phyloP scores from a whole-genome alignment of 2,797 vertebrate genomes.

The Manis pentadactyla region DNA sequence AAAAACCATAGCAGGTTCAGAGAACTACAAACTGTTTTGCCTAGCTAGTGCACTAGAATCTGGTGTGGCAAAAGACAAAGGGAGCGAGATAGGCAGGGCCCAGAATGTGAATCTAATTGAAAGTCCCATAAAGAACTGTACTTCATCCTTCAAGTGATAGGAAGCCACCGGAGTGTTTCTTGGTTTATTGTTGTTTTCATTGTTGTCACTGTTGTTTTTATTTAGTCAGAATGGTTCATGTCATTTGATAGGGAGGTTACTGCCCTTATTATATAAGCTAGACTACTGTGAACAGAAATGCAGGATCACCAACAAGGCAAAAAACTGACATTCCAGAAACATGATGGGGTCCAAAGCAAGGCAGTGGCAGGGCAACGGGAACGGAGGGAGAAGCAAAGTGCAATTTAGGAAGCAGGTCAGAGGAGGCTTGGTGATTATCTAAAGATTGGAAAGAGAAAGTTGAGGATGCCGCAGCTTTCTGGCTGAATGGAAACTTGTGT shows the following conservation, averaged over 20 bases:
- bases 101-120: not conserved
- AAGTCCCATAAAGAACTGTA: not conserved
- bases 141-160: not conserved
- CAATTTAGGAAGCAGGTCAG: constrained; percentile 23
- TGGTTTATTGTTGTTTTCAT: not conserved
- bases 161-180: not conserved
- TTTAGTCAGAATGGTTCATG: not conserved
- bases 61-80: not conserved
- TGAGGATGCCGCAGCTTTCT: constrained; percentile 42
- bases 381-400: not conserved
- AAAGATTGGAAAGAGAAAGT: constrained; percentile 51
- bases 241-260: not conserved
- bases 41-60: not conserved
- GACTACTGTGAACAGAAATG: not conserved
- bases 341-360: not conserved
- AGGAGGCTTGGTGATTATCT: constrained; percentile 38
- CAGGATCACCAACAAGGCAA: not conserved
- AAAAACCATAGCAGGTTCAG: not conserved
- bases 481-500: constrained; percentile 31
- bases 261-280: not conserved
- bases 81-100: not conserved
- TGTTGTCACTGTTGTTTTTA: not conserved
- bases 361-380: not conserved
- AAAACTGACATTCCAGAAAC: not conserved
- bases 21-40: not conserved